These are phyloP conservation scores for Tipula vernalis DNA, from an alignment of 2,888 invertebrate genomes.

Conservation along the genomic window DNA sequence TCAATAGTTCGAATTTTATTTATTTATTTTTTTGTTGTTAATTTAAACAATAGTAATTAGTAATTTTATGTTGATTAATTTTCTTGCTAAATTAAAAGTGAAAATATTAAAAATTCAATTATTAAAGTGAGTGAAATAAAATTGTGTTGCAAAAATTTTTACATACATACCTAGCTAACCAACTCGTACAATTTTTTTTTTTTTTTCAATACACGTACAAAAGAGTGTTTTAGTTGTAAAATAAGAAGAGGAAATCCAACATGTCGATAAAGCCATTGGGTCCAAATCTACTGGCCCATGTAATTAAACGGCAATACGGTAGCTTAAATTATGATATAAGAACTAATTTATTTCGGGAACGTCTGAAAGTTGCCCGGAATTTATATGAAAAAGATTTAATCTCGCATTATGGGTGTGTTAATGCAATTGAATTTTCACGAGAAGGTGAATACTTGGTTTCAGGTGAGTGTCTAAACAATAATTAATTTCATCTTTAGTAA, in stretches of 20 bases:
- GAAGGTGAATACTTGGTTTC: constrained; percentile 79
- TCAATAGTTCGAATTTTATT: neutral
- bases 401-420: constrained; percentile 91
- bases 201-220: neutral
- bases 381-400: constrained; percentile 72
- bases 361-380: constrained; percentile 56
- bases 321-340: constrained; percentile 27
- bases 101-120: neutral
- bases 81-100: neutral
- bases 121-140: neutral
- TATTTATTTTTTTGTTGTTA: neutral
- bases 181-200: neutral
- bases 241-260: neutral
- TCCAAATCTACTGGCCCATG: constrained; percentile 44
- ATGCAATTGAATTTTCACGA: constrained; percentile 87
- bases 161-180: neutral
- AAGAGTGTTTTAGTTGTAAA: neutral
- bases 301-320: constrained; percentile 49
- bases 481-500: neutral
- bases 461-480: constrained; percentile 43
- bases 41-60: neutral
- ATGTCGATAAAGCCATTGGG: constrained; percentile 5
- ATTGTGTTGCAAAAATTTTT: neutral
- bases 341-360: constrained; percentile 35
- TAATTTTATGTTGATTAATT: neutral